These are phyloP conservation scores for Neomicropteryx cornuta DNA, from an alignment of 1,140 invertebrate genomes.

Conservation along the genomic window DNA sequence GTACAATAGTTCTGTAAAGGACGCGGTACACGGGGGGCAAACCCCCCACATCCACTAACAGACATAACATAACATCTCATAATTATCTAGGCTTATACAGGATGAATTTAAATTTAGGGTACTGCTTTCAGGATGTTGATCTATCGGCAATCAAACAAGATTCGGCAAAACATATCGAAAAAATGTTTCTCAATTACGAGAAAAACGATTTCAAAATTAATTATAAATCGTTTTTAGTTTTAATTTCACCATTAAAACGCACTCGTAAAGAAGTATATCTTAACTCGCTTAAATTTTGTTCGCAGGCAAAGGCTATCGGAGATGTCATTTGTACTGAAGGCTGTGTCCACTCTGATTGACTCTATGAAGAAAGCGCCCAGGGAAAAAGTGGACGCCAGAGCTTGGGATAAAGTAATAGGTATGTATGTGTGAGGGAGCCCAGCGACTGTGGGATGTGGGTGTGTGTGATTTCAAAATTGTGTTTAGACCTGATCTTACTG, in stretches of 20 bases:
- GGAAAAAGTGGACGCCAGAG: conserved; percentile 74
- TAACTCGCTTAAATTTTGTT: conserved; percentile 15
- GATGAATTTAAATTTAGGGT: too few relatives aligned
- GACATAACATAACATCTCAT: too few relatives aligned
- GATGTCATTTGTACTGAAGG: conserved; percentile 94
- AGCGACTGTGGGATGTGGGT: not conserved
- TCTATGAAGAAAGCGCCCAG: conserved; percentile 86
- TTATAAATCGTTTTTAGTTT: not conserved
- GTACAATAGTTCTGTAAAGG: too few relatives aligned
- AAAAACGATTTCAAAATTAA: too few relatives aligned
- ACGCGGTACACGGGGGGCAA: too few relatives aligned
- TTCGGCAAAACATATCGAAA: too few relatives aligned
- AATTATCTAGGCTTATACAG: too few relatives aligned
- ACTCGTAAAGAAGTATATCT: too few relatives aligned
- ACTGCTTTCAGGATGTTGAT: too few relatives aligned
- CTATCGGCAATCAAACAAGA: too few relatives aligned
- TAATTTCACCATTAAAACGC: not conserved
- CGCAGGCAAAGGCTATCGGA: conserved; percentile 85
- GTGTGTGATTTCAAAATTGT: conserved; percentile 2
- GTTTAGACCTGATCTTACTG: not conserved
- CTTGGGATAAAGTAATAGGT: conserved; percentile 87
- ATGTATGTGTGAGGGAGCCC: conserved; percentile 3
- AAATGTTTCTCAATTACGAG: too few relatives aligned
- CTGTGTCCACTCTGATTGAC: conserved; percentile 81
- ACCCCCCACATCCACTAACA: too few relatives aligned